Base-by-base conservation (phyloP, 2,888 invertebrate species). In the Cinara cedri region DNA sequence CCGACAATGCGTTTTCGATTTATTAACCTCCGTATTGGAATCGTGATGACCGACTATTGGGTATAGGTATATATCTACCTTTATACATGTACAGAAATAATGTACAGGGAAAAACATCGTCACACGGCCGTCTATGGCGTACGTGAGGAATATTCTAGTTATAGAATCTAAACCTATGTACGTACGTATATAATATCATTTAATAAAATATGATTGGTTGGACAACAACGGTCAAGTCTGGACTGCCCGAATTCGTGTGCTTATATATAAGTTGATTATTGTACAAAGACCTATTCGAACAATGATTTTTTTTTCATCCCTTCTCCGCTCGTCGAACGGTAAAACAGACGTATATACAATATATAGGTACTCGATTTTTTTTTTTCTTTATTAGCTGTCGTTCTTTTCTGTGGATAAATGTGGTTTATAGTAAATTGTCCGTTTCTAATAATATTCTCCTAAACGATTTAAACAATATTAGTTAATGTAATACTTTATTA, bases 1-100 rank as follows among this genome's bases (percentile, higher is more conserved):
- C 34, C 42, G 51, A 63, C 62, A 74, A 63, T 62, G 51, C 19
- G 11, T 63, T 74, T 74, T 63, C 74, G 21, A 74, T 54, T 63
- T 51, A 74, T 42, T 74, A 51, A 51, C 62, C 62, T 74, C 24
- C 19, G 34, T n/a, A 46, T 6, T 42, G 10, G 16, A 75, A 75
- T 66, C 75, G 75, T 76, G 75, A 76, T 76, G 75, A 76, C 75
- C 66, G 46, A 55, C 66, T 55, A 55, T 66, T 21, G n/a, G 42
- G n/a, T 1, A 51, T 62, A 60, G 8, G 9, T 19, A 14, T 42
- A 70, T 55, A 19, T 49, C 21, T 19, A 54, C n/a, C 9, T 34
- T 4, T 54, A 54, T n/a, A 54, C n/a, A 54, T 10, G 4, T 68
- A 68, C n/a, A 49, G 49, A 68, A 54, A 71, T 71, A 57, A 57